Evolutionary conservation across 1,140 invertebrate species (phyloP).

Genomic region (Drosophila baimaii): DNA sequence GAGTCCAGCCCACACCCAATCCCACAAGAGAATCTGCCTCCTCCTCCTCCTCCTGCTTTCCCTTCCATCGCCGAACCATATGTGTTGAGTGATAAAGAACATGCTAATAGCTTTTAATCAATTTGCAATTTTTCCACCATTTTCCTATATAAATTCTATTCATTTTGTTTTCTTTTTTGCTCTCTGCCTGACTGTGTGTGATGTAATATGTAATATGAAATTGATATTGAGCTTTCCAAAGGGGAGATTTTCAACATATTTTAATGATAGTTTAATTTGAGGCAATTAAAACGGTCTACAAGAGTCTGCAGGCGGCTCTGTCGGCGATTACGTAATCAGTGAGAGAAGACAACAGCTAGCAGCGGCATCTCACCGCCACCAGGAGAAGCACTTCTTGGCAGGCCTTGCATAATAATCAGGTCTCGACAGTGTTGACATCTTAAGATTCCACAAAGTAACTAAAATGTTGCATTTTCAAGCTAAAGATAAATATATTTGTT

Average conservation of each 20-base stretch:
- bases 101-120: constrained; percentile 82
- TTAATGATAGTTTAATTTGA: constrained; percentile 80
- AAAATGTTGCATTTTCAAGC: not conserved
- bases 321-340: constrained; percentile 68
- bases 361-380: not conserved
- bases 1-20: constrained; percentile 44
- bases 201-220: constrained; percentile 64
- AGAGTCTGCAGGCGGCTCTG: constrained; percentile 24
- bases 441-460: not conserved
- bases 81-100: constrained; percentile 81
- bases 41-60: not conserved
- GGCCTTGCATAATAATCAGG: constrained; percentile 74
- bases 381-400: constrained; percentile 40
- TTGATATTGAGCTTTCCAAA: constrained; percentile 58
- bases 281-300: constrained; percentile 77
- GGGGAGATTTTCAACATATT: constrained; percentile 68
- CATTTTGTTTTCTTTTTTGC: not conserved
- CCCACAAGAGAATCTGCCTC: not conserved
- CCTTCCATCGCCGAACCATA: not conserved
- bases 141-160: constrained; percentile 6
- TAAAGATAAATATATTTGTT: not conserved
- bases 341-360: constrained; percentile 51
- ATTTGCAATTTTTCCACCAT: constrained; percentile 64
- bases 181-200: constrained; percentile 45
- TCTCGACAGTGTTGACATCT: constrained; percentile 15